A percentile compares a stretch with the other conserved stretches of the same genome.
These are phyloP conservation scores for Aphidius gifuensis DNA, from an alignment of 1,140 invertebrate species.

Conservation along the genomic window DNA sequence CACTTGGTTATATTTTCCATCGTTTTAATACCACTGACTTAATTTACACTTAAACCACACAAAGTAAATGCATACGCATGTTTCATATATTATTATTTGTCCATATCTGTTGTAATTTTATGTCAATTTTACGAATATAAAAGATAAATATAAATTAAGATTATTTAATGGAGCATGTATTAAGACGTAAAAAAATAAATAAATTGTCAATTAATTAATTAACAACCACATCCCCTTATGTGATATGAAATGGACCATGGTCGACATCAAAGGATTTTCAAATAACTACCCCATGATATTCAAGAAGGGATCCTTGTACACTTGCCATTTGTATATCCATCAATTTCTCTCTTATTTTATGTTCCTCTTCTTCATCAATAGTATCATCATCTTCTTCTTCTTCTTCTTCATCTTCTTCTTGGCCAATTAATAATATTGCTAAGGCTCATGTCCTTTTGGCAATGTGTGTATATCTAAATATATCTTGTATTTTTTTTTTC, in stretches of 20 bases:
- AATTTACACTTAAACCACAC: slow-evolving; percentile 33
- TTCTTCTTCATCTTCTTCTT: no score
- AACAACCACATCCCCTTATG: slow-evolving; percentile 26
- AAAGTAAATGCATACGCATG: slow-evolving; percentile 17
- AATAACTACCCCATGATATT: slow-evolving; percentile 5
- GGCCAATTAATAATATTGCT: no score
- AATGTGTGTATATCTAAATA: no score
- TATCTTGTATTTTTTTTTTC: no score
- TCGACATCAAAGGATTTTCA: slow-evolving; percentile 29
- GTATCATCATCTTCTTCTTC: no score
- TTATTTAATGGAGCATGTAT: not conserved
- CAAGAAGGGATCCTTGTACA: slow-evolving; percentile 3
- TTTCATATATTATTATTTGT: no score
- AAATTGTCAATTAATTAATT: slow-evolving; percentile 46
- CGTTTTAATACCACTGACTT: slow-evolving; percentile 37
- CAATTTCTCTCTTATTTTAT: no score
- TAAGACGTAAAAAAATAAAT: slow-evolving; percentile 3
- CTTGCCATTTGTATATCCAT: no score
- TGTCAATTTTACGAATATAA: not conserved
- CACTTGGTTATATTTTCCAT: slow-evolving; percentile 13
- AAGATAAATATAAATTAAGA: not conserved
- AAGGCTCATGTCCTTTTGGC: no score
- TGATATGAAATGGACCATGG: slow-evolving; percentile 43
- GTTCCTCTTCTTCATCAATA: no score
- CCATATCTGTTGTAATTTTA: no score